Evolutionary conservation across 2,797 vertebrate species (phyloP).

Genomic region (Sebastolobus alascanus): DNA sequence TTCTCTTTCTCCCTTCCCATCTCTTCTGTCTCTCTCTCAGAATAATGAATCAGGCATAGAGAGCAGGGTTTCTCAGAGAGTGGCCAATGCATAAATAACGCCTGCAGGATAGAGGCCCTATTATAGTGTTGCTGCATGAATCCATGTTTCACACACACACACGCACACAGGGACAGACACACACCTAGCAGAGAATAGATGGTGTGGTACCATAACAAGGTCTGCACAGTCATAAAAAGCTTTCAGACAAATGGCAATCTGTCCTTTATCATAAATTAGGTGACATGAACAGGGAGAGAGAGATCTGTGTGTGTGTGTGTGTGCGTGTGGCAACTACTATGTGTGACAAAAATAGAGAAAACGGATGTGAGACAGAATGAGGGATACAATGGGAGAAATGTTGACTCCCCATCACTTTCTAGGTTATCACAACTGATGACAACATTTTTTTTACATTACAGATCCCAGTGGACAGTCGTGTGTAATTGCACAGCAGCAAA

Average conservation of each 20-base stretch:
- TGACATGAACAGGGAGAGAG: slow-evolving; percentile 54
- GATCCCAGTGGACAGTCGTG: slow-evolving; percentile 21
- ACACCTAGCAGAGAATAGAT: slow-evolving; percentile 75
- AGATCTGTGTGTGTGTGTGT: slow-evolving; percentile 9
- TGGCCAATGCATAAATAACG: slow-evolving; percentile 84
- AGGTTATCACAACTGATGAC: slow-evolving; percentile 27
- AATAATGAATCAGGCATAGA: slow-evolving; percentile 82
- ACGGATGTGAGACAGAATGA: not conserved
- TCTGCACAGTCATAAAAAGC: slow-evolving; percentile 82
- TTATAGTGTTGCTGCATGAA: slow-evolving; percentile 59
- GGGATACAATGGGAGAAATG: not conserved
- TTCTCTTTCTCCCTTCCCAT: slow-evolving; percentile 43
- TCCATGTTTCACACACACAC: slow-evolving; percentile 37
- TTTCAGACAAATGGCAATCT: slow-evolving; percentile 85
- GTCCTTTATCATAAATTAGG: slow-evolving; percentile 82
- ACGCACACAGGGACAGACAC: slow-evolving; percentile 30
- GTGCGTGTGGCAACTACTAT: not conserved
- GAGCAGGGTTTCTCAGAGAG: slow-evolving; percentile 71
- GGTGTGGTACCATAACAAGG: slow-evolving; percentile 78
- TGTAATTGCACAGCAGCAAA: slow-evolving; percentile 28
- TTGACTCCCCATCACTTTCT: slow-evolving; percentile 1
- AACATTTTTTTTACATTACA: slow-evolving; percentile 38
- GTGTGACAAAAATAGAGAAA: slow-evolving; percentile 3
- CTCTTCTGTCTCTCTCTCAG: slow-evolving; percentile 60
- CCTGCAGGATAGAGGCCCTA: slow-evolving; percentile 64